Conservation (phyloP, 2,113 vertebrate genomes). For the Siniperca knerii region DNA sequence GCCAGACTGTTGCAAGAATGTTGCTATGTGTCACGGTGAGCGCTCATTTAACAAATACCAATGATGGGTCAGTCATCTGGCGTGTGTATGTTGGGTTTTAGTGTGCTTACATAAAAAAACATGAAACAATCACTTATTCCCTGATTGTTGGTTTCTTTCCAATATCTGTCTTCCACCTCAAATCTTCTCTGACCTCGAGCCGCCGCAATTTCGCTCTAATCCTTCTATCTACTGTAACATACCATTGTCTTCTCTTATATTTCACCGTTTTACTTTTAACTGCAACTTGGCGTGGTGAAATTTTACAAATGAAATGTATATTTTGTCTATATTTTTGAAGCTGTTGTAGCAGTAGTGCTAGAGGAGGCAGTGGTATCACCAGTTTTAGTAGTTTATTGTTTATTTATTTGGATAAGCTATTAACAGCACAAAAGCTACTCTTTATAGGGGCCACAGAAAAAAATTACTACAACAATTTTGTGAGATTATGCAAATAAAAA, state of each 20-base stretch:
- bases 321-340: too few relatives aligned
- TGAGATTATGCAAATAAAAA: too few relatives aligned
- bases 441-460: too few relatives aligned
- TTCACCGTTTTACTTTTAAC: neutral
- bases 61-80: neutral
- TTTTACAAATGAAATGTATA: neutral
- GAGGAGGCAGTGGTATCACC: too few relatives aligned
- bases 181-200: neutral
- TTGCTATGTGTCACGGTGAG: conserved; percentile 34
- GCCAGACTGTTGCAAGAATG: conserved; percentile 15
- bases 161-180: neutral
- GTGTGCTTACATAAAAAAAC: neutral
- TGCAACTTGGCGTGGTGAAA: neutral
- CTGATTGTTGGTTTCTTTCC: conserved; percentile 15
- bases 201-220: neutral
- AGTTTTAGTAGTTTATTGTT: too few relatives aligned
- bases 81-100: neutral
- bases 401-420: too few relatives aligned
- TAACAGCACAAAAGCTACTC: too few relatives aligned
- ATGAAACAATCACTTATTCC: conserved; percentile 9
- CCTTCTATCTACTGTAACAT: neutral
- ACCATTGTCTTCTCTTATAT: neutral
- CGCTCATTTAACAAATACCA: neutral
- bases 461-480: too few relatives aligned
- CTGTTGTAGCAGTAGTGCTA: too few relatives aligned